Base-by-base conservation (phyloP, 2,888 invertebrate species). In the Platerodrilus igneus region DNA sequence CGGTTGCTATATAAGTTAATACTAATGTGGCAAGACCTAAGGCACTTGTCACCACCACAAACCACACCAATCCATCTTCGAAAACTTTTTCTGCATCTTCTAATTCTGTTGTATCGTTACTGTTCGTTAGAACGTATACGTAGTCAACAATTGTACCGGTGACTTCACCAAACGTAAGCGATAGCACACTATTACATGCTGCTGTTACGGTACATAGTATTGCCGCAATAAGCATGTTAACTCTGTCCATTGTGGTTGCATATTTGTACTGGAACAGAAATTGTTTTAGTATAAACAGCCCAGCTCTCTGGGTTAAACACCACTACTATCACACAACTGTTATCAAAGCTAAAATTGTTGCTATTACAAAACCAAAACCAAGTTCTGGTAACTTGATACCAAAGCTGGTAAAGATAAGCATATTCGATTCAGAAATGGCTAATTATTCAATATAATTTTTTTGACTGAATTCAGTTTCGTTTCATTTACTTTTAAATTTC, bases 261-360 rank as follows among this genome's bases (percentile, higher is more conserved):
- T 79, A 86, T 56, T 79, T 75, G 56, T 77, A 86, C 84, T 82
- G 68, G 47, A 72, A 67, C n/a, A n/a, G n/a, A n/a, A n/a, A n/a
- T n/a, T n/a, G n/a, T n/a, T n/a, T n/a, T n/a, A n/a, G n/a, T n/a
- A n/a, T n/a, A n/a, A n/a, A n/a, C n/a, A n/a, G n/a, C n/a, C n/a
- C n/a, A n/a, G n/a, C n/a, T n/a, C n/a, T n/a, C n/a, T n/a, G n/a
- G n/a, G n/a, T n/a, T n/a, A n/a, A n/a, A n/a, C n/a, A n/a, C n/a
- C n/a, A n/a, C n/a, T n/a, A n/a, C n/a, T n/a, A n/a, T n/a, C n/a
- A n/a, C n/a, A n/a, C n/a, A n/a, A n/a, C n/a, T n/a, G n/a, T n/a
- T n/a, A n/a, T n/a, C n/a, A n/a, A n/a, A n/a, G n/a, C n/a, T n/a
- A n/a, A n/a, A n/a, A n/a, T n/a, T n/a, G n/a, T n/a, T n/a, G n/a